Percentiles rank a stretch among this genome's conserved stretches.
Evolutionary conservation across 35 echinoderm and acorn worm species (phyloP).

Genomic region (Stichopus chloronotus): DNA sequence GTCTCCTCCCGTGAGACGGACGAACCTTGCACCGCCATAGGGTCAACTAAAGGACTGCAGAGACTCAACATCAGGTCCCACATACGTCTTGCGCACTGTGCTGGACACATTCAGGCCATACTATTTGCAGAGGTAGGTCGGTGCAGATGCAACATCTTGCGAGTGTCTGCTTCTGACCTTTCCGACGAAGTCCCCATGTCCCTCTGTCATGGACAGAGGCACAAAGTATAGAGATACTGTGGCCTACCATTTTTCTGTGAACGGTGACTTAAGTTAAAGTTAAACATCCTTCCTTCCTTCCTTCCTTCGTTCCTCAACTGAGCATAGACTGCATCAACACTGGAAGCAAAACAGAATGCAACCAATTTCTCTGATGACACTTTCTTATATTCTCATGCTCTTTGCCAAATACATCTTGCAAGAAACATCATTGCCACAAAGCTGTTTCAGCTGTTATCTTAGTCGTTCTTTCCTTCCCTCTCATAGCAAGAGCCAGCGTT

Average conservation of each 20-base stretch:
- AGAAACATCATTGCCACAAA: not conserved
- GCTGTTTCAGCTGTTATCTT: not conserved
- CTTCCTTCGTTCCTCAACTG: too few species aligned
- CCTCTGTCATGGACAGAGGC: not conserved
- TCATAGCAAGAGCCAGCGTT: not conserved
- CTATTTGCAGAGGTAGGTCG: slow-evolving; percentile 7
- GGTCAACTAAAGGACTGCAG: not conserved
- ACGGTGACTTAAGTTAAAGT: too few species aligned
- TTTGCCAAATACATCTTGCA: not conserved
- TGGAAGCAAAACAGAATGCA: not conserved
- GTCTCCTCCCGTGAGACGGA: slow-evolving; percentile 57
- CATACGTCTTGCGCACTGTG: slow-evolving; percentile 20
- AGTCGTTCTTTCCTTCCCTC: not conserved
- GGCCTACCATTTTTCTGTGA: too few species aligned
- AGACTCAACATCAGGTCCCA: slow-evolving; percentile 35
- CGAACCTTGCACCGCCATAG: not conserved
- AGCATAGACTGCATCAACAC: not conserved
- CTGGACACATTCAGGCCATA: slow-evolving; percentile 34
- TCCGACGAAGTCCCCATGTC: not conserved
- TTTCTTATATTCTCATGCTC: too few species aligned
- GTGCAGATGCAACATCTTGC: not conserved
- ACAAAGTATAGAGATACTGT: too few species aligned
- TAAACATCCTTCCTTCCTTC: too few species aligned
- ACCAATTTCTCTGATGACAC: too few species aligned
- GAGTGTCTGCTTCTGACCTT: not conserved